Evolutionary conservation across 2,888 invertebrate genomes (phyloP).

Genomic region (Ennomos erosarius): DNA sequence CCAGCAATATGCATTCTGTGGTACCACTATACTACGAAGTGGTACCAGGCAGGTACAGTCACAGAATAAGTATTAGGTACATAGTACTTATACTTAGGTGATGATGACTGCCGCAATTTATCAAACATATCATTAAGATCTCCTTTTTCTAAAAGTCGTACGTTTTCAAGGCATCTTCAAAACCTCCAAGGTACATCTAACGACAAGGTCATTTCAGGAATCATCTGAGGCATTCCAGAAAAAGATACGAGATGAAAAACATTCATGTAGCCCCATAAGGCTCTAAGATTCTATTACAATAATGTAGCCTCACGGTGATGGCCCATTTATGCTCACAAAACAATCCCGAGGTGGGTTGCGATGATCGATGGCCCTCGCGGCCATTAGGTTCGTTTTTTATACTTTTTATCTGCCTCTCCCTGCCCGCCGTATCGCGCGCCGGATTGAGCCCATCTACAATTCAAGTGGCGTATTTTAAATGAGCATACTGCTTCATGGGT

Average conservation of each 20-base stretch:
- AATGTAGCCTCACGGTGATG: slow-evolving; percentile 39
- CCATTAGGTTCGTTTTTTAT: slow-evolving; percentile 54
- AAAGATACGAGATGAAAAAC: slow-evolving; percentile 12
- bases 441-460: slow-evolving; percentile 49
- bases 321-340: slow-evolving; percentile 39
- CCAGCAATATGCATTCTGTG: too few relatives aligned
- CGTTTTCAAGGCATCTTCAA: slow-evolving; percentile 1
- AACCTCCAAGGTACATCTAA: slow-evolving; percentile 9
- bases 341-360: slow-evolving; percentile 50
- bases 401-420: slow-evolving; percentile 41
- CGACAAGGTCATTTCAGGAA: slow-evolving; percentile 18
- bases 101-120: slow-evolving; percentile 5
- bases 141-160: slow-evolving; percentile 7
- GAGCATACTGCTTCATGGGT: slow-evolving; percentile 34
- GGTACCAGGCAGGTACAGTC: too few relatives aligned
- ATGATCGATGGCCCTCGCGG: slow-evolving; percentile 59
- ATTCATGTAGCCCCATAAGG: slow-evolving; percentile 30
- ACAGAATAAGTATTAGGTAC: not conserved
- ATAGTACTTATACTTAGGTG: not conserved
- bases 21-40: too few relatives aligned
- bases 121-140: slow-evolving; percentile 19
- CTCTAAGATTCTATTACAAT: slow-evolving; percentile 37
- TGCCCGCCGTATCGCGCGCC: slow-evolving; percentile 25
- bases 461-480: slow-evolving; percentile 45
- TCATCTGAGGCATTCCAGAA: slow-evolving; percentile 11